These are phyloP conservation scores for Premnoplex brunnescens DNA, from an alignment of 2,797 vertebrate genomes.

Conservation along the genomic window DNA sequence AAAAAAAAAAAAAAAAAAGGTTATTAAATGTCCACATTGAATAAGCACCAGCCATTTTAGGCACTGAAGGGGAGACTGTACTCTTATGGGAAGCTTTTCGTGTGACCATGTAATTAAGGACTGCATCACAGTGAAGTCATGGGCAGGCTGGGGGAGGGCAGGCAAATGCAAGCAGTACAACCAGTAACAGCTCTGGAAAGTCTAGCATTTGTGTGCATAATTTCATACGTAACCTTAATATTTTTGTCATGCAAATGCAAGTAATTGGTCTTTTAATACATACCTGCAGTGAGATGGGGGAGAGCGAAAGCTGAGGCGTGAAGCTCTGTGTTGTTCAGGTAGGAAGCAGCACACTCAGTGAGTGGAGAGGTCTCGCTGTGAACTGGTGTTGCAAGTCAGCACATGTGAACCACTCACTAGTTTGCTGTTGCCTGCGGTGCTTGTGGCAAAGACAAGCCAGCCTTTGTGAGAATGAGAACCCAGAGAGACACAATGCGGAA, in stretches of 20 bases:
- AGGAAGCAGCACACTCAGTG: background rate
- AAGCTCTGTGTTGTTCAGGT: background rate
- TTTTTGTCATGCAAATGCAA: background rate
- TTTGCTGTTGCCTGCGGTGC: background rate
- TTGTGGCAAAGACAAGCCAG: slow-evolving; percentile 46
- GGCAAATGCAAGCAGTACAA: accelerated
- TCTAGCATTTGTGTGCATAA: background rate
- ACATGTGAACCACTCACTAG: background rate
- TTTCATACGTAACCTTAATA: background rate
- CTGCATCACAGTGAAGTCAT: background rate
- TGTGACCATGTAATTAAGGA: background rate
- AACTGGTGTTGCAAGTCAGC: background rate
- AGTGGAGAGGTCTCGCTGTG: background rate
- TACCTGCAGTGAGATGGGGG: background rate
- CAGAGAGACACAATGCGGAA: background rate
- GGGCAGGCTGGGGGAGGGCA: background rate
- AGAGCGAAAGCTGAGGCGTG: background rate
- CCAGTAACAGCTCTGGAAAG: background rate
- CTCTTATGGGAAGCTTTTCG: background rate
- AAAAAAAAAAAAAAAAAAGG: background rate
- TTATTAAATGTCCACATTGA: background rate
- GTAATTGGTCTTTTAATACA: background rate
- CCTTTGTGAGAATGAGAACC: slow-evolving; percentile 3
- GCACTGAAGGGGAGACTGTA: background rate
- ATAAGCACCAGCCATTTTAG: background rate